Evolutionary conservation across 2,888 invertebrate genomes (phyloP).

Genomic region (Nephrotoma flavescens): DNA sequence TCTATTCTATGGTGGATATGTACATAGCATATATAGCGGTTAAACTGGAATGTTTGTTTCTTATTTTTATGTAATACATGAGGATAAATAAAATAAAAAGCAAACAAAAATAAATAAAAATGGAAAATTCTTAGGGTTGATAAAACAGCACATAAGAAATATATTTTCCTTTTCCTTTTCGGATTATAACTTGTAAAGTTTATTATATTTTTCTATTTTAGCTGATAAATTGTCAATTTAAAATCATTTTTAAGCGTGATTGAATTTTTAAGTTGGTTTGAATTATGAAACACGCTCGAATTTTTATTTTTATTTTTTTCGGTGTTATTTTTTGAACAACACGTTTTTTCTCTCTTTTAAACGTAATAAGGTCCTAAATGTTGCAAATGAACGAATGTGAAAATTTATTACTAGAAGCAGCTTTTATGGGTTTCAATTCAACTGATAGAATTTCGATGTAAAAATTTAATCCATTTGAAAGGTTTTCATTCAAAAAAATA

Average conservation of each 20-base stretch:
- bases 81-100: neutral
- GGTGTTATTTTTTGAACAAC: neutral
- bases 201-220: neutral
- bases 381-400: neutral
- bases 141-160: neutral
- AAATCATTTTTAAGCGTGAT: neutral
- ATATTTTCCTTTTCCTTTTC: neutral
- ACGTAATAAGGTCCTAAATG: neutral
- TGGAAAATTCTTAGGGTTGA: neutral
- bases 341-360: neutral
- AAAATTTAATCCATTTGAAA: neutral
- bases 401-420: neutral
- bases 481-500: neutral
- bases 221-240: neutral
- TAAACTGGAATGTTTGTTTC: neutral
- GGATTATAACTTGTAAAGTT: neutral
- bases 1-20: neutral
- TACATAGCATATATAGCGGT: neutral
- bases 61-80: neutral
- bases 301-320: neutral
- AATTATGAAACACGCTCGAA: neutral
- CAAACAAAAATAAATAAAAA: neutral
- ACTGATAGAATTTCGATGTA: neutral
- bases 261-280: neutral
- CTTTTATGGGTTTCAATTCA: neutral